Conservation (phyloP, 2,888 invertebrate species). For the Macrosoma leucophasiata region DNA sequence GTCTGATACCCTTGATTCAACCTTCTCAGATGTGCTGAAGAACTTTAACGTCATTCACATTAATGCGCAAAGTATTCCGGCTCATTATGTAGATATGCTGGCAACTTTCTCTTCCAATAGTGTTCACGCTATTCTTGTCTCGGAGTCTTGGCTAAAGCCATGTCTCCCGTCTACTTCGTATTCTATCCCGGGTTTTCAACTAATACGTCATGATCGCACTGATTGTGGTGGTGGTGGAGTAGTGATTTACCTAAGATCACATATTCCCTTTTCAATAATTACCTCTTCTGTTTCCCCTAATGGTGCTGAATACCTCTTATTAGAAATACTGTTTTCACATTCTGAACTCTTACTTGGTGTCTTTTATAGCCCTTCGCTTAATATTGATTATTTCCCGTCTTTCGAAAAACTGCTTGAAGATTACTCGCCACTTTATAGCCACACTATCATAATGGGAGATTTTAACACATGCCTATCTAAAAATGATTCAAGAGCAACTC, state of each 20-base stretch:
- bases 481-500: neutral
- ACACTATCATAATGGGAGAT: too few relatives aligned
- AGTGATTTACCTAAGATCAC: slow-evolving; percentile 8
- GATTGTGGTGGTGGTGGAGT: slow-evolving; percentile 6
- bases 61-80: too few relatives aligned
- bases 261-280: slow-evolving; percentile 4
- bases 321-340: neutral
- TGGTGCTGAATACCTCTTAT: neutral
- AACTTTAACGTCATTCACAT: too few relatives aligned
- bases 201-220: slow-evolving; percentile 6
- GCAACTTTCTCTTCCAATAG: neutral
- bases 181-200: neutral
- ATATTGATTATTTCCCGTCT: neutral
- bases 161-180: neutral
- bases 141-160: slow-evolving; percentile 15
- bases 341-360: neutral
- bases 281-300: neutral
- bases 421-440: neutral
- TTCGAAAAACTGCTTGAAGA: neutral
- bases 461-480: too few relatives aligned
- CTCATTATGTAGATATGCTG: too few relatives aligned
- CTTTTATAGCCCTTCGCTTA: neutral
- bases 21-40: too few relatives aligned
- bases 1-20: too few relatives aligned
- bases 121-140: slow-evolving; percentile 7